Percentiles rank a stretch among this genome's conserved stretches.
These are phyloP conservation scores for Lochmaea capreae DNA, from an alignment of 2,888 invertebrate genomes.

Conservation along the genomic window DNA sequence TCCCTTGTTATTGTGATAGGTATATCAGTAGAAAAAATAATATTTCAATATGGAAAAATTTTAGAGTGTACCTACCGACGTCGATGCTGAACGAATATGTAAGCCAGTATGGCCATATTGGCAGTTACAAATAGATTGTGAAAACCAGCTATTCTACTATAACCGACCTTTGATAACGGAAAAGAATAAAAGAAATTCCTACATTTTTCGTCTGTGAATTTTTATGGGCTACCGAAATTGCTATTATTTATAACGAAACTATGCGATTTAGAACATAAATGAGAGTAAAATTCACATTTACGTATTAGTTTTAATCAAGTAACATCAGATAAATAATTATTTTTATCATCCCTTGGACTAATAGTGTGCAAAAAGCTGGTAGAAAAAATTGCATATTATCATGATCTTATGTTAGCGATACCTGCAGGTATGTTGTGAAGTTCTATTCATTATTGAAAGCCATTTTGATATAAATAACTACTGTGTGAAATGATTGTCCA, in stretches of 20 bases:
- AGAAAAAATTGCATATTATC: no score
- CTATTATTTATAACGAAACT: neutral
- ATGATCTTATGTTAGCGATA: no score
- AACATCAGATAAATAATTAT: no score
- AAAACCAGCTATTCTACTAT: constrained; percentile 33
- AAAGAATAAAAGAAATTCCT: constrained; percentile 25
- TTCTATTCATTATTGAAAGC: constrained; percentile 11
- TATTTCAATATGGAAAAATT: no score
- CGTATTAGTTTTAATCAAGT: neutral
- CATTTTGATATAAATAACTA: constrained; percentile 17
- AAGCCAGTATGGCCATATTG: constrained; percentile 41
- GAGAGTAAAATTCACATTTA: neutral
- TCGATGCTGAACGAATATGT: constrained; percentile 42
- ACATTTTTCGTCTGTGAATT: constrained; percentile 11
- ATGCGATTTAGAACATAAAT: constrained; percentile 1
- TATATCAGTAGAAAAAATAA: no score
- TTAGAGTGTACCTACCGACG: neutral
- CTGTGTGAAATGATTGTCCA: constrained; percentile 11
- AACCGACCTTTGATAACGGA: constrained; percentile 30
- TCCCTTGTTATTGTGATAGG: no score
- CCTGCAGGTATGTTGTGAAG: neutral
- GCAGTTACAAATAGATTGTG: constrained; percentile 43
- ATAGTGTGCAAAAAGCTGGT: no score
- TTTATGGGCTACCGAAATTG: neutral
- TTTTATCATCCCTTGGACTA: neutral